phyloP scores from a whole-genome alignment of 2,113 vertebrate genomes.

The Sterna hirundo region DNA sequence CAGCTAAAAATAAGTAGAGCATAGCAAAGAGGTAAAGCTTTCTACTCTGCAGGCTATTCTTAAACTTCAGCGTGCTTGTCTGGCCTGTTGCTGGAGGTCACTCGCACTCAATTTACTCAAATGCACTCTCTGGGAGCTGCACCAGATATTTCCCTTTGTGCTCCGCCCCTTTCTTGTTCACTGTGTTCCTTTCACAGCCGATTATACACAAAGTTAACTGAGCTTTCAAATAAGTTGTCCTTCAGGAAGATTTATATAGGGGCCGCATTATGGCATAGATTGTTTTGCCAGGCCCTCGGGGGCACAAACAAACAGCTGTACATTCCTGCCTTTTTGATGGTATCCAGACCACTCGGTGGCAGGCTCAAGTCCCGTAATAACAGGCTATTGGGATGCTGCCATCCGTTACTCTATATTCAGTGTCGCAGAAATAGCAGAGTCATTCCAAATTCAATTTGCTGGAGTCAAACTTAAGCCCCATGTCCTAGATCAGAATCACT shows the following conservation, averaged over 20 bases:
- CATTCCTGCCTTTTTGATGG: conserved; percentile 69
- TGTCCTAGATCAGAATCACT: conserved; percentile 61
- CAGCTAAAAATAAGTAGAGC: background rate
- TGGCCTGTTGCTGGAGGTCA: conserved; percentile 1
- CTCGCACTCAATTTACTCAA: background rate
- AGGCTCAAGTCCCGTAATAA: conserved; percentile 72
- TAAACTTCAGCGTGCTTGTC: background rate
- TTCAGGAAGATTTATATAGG: conserved; percentile 33
- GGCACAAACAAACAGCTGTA: conserved; percentile 70
- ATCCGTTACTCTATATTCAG: conserved; percentile 69
- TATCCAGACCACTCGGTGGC: conserved; percentile 43
- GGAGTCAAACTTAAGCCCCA: conserved; percentile 66
- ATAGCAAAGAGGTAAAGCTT: conserved; percentile 13
- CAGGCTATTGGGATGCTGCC: conserved; percentile 70
- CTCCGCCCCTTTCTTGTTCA: background rate
- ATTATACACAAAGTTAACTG: background rate
- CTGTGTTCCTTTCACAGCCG: background rate
- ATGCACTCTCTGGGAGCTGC: background rate
- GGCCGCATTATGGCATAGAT: background rate
- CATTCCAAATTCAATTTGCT: conserved; percentile 69
- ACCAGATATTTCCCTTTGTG: background rate
- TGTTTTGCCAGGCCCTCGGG: conserved; percentile 26
- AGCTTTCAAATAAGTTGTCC: conserved; percentile 15
- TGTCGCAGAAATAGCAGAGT: conserved; percentile 75
- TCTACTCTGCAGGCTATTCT: background rate